Percentiles rank a stretch among this genome's conserved stretches.
Evolutionary conservation across 2,797 vertebrate genomes (phyloP).

Genomic region (Pseudochaenichthys georgianus): DNA sequence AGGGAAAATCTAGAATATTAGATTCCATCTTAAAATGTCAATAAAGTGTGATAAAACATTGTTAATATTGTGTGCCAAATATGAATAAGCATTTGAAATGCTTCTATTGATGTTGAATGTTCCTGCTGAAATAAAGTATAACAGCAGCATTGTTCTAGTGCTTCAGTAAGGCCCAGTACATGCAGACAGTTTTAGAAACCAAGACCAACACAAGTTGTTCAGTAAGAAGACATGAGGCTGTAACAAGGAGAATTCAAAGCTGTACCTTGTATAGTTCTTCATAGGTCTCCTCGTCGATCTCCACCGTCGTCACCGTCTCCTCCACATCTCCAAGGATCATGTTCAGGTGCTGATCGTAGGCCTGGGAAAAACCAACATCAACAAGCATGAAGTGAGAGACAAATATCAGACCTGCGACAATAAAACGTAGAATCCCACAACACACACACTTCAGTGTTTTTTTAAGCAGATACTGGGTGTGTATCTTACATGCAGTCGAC

Average conservation of each 20-base stretch:
- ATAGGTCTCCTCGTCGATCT: constrained; percentile 99
- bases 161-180: not conserved
- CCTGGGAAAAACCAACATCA: constrained; percentile 78
- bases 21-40: too few relatives aligned
- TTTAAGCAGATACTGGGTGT: too few relatives aligned
- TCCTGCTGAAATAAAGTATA: too few relatives aligned
- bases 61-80: too few relatives aligned
- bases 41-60: too few relatives aligned
- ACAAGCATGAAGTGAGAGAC: not conserved
- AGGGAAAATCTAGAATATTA: not conserved
- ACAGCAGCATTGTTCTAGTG: not conserved
- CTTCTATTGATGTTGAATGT: too few relatives aligned
- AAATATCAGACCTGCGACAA: too few relatives aligned
- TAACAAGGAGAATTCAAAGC: not conserved
- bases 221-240: not conserved
- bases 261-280: constrained; percentile 98
- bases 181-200: not conserved
- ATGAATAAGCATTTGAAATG: not conserved
- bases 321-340: constrained; percentile 99
- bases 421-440: not conserved
- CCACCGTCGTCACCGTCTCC: constrained; percentile 98
- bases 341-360: constrained; percentile 98
- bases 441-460: not conserved
- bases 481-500: constrained; percentile 91
- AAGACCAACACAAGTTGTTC: too few relatives aligned